These are phyloP conservation scores for Ammospiza nelsoni DNA, from an alignment of 2,113 vertebrate species.

Conservation along the genomic window DNA sequence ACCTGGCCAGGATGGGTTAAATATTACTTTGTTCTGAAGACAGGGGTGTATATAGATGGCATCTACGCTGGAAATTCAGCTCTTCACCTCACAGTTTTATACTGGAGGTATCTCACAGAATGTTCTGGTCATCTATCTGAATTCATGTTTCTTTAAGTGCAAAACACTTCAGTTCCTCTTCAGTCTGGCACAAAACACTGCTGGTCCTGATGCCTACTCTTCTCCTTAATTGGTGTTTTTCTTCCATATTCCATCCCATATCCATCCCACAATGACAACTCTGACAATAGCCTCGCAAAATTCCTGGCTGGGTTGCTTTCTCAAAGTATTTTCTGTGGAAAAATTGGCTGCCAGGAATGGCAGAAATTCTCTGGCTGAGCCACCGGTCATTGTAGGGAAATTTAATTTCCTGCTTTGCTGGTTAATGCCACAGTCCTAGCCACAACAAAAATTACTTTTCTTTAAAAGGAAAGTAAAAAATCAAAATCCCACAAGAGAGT, in stretches of 20 bases:
- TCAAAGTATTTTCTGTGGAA: background rate
- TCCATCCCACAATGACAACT: background rate
- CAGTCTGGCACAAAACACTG: background rate
- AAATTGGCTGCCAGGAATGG: conserved; percentile 1
- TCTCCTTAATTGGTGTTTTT: background rate
- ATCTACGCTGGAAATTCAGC: background rate
- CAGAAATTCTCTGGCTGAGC: background rate
- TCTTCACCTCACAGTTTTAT: background rate
- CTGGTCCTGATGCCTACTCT: background rate
- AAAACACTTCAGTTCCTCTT: background rate
- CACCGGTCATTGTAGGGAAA: background rate
- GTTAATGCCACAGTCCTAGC: background rate
- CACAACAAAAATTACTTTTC: background rate
- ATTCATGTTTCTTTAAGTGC: background rate
- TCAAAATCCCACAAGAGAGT: background rate
- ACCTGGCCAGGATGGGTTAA: background rate
- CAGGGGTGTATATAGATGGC: too few species aligned
- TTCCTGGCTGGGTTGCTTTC: background rate
- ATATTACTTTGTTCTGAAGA: background rate
- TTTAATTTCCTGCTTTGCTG: conserved; percentile 12
- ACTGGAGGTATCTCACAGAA: background rate
- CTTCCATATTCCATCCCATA: background rate
- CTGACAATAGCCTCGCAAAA: background rate
- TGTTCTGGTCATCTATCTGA: background rate
- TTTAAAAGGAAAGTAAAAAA: background rate